A percentile compares a stretch with the other conserved stretches of the same genome.
Evolutionary conservation across 1,140 invertebrate species (phyloP).

Genomic region (Lucilia sericata): DNA sequence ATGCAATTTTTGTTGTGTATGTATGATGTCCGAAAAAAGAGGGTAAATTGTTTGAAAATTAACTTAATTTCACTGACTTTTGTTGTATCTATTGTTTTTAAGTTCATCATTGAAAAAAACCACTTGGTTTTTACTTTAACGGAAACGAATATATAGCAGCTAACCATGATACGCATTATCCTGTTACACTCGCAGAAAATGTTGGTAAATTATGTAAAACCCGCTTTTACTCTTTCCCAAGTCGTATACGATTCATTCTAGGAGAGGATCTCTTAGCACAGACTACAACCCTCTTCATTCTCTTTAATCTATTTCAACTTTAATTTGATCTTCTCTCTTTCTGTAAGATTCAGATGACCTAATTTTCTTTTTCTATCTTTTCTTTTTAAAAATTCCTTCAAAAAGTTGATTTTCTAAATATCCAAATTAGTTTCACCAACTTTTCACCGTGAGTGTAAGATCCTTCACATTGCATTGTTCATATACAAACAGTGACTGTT

Average conservation of each 20-base stretch:
- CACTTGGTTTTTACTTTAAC: neutral
- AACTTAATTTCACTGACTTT: neutral
- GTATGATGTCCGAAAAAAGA: neutral
- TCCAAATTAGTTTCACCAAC: too few species aligned
- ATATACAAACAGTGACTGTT: neutral
- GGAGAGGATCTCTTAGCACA: too few species aligned
- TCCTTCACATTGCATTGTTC: neutral
- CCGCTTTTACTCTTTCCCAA: too few species aligned
- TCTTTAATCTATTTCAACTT: too few species aligned
- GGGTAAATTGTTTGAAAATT: constrained; percentile 5
- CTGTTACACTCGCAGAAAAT: neutral
- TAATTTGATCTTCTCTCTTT: too few species aligned
- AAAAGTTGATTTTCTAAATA: too few species aligned
- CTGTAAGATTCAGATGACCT: too few species aligned
- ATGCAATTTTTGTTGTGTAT: neutral
- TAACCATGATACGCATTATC: constrained; percentile 25
- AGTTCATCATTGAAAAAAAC: constrained; percentile 19
- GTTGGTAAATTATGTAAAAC: neutral
- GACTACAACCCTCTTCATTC: too few species aligned
- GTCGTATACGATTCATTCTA: too few species aligned
- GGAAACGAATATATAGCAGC: constrained; percentile 30
- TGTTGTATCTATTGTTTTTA: neutral
- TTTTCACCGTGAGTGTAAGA: neutral
- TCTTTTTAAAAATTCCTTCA: too few species aligned
- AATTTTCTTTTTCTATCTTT: too few species aligned